phyloP scores from a whole-genome alignment of 2,113 vertebrate genomes.

The Euleptes europaea region DNA sequence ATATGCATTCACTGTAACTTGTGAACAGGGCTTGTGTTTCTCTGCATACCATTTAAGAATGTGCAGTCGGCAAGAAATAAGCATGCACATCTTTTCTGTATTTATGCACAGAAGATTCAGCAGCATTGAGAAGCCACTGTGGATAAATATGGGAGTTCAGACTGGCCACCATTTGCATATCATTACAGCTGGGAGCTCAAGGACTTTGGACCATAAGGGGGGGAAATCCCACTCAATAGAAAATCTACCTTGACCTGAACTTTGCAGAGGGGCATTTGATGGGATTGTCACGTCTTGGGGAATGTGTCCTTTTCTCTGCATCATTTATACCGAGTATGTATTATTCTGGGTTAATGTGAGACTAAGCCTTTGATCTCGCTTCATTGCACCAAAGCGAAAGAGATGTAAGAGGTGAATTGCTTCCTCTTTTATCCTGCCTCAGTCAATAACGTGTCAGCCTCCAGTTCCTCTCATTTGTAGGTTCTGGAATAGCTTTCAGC shows the following conservation, averaged over 20 bases:
- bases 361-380: constrained; percentile 69
- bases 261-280: constrained; percentile 64
- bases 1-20: no score
- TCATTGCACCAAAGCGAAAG: constrained; percentile 68
- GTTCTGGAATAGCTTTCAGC: constrained; percentile 69
- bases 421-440: constrained; percentile 69
- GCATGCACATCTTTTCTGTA: not conserved
- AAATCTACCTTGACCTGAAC: constrained; percentile 69
- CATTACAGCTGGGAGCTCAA: constrained; percentile 30
- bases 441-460: constrained; percentile 77
- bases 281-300: constrained; percentile 68
- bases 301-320: constrained; percentile 70
- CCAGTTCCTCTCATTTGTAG: constrained; percentile 71
- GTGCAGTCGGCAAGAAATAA: not conserved
- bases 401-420: constrained; percentile 72
- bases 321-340: constrained; percentile 69
- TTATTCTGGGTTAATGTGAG: constrained; percentile 73
- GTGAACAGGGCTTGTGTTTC: not conserved
- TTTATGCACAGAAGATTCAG: constrained; percentile 16
- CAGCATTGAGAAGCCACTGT: constrained; percentile 4
- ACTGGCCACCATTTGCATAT: not conserved
- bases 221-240: constrained; percentile 32
- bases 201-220: constrained; percentile 29
- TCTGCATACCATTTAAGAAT: not conserved
- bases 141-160: constrained; percentile 6